Percentiles rank a stretch among this genome's conserved stretches.
phyloP scores from a whole-genome alignment of 2,113 vertebrate genomes.

The Tiliqua scincoides region DNA sequence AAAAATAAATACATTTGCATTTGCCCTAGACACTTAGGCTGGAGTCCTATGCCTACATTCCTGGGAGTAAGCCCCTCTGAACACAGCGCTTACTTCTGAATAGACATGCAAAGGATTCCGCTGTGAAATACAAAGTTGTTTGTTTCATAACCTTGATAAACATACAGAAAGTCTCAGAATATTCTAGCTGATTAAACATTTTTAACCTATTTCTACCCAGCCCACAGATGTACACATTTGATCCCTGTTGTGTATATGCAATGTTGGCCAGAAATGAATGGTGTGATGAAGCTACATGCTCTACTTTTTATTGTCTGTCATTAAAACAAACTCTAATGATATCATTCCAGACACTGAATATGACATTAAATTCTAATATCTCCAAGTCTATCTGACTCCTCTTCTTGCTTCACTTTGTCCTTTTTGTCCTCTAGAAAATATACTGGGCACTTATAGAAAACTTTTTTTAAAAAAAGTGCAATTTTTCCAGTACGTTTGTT shows the following conservation, averaged over 20 bases:
- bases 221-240: no score
- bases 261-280: no score
- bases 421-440: slow-evolving; percentile 58
- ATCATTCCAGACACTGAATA: slow-evolving; percentile 34
- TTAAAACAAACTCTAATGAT: slow-evolving; percentile 4
- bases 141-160: no score
- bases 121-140: no score
- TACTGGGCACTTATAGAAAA: slow-evolving; percentile 14
- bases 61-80: background rate
- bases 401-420: slow-evolving; percentile 37
- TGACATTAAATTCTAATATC: slow-evolving; percentile 40
- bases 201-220: no score
- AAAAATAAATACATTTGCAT: no score
- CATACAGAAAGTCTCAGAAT: no score
- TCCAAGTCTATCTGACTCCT: slow-evolving; percentile 24
- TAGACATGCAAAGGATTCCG: background rate
- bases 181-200: no score
- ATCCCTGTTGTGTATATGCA: no score
- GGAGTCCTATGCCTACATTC: background rate
- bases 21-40: background rate
- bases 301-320: slow-evolving; percentile 40
- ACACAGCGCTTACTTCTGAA: background rate
- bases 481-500: slow-evolving; percentile 67
- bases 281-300: background rate
- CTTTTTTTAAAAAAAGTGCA: slow-evolving; percentile 19